Base-by-base conservation (phyloP, 2,797 vertebrate species). In the Chrysocyon brachyurus region DNA sequence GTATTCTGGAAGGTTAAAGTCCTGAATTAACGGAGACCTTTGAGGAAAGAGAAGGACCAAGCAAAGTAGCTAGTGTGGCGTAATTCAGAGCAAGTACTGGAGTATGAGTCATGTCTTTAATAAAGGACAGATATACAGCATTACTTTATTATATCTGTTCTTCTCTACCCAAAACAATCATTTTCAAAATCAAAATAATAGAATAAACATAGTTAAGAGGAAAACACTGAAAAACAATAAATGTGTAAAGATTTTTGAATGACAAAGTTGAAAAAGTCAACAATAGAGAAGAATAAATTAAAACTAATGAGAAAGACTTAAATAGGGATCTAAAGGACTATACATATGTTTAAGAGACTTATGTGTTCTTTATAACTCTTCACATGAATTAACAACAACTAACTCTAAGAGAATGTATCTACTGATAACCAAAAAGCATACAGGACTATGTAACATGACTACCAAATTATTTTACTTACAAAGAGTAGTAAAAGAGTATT, bases 11-110 rank as follows among this genome's bases (percentile, higher is more conserved):
- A 95, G 14, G 36, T 92, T 75, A 93, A 87, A 95, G 57, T 17
- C 15, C 12, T 77, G 61, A 95, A 78, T 87, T 83, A 84, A 84
- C 61, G 22, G 24, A 88, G 66, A 82, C n/a, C 31, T 86, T 83
- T 40, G 36, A 87, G 26, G n/a, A 81, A 87, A 82, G 21, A 49
- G 21, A 97, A 97, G 81, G 84, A 21, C 52, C 89, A 33, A 86
- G 9, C 56, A 87, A 63, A 82, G 59, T 21, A 87, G 31, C 28
- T 31, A 14, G 4, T 61, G 33, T 82, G 33, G n/a, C 16, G 22
- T n/a, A 36, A 75, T n/a, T 73, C 17, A 86, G 7, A 94, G 2
- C 9, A 57, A 26, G 11, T 33, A 17, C 8, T 5, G 2, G 46
- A 82, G 4, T 46, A 22, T 21, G n/a, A 61, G 31, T 72, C 89